phyloP scores from a whole-genome alignment of 1,140 invertebrate species.

The Microplitis mediator region DNA sequence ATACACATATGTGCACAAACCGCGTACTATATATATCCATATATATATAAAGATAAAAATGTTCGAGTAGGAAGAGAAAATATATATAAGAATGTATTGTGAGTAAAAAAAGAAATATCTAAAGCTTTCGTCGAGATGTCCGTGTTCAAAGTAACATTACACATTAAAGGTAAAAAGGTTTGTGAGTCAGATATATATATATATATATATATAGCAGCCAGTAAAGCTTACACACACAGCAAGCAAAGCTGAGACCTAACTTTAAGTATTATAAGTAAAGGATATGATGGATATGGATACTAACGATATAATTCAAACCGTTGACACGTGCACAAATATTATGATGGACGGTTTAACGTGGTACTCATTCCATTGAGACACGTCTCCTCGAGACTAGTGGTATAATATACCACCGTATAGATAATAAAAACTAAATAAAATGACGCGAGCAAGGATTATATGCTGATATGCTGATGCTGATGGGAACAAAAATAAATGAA shows the following conservation, averaged over 20 bases:
- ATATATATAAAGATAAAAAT: no score
- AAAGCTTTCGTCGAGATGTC: constrained; percentile 8
- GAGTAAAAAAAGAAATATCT: no score
- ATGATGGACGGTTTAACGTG: constrained; percentile 44
- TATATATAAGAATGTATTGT: no score
- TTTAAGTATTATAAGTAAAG: background rate
- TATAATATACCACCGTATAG: background rate
- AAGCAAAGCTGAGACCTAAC: no score
- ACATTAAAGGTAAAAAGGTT: no score
- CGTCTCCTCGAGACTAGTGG: background rate
- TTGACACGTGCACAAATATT: constrained; percentile 52
- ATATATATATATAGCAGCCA: background rate
- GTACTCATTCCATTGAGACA: background rate
- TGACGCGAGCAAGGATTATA: background rate
- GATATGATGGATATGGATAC: background rate
- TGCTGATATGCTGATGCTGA: constrained; percentile 5
- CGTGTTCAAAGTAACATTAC: background rate
- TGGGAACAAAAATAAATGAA: background rate
- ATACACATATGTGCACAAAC: background rate
- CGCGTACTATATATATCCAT: no score
- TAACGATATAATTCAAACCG: constrained; percentile 50
- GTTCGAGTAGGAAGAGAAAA: no score
- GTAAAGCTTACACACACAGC: background rate
- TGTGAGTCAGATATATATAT: no score
- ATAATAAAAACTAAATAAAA: background rate